Evolutionary conservation across 2,113 vertebrate species (phyloP).

Genomic region (Columba livia): DNA sequence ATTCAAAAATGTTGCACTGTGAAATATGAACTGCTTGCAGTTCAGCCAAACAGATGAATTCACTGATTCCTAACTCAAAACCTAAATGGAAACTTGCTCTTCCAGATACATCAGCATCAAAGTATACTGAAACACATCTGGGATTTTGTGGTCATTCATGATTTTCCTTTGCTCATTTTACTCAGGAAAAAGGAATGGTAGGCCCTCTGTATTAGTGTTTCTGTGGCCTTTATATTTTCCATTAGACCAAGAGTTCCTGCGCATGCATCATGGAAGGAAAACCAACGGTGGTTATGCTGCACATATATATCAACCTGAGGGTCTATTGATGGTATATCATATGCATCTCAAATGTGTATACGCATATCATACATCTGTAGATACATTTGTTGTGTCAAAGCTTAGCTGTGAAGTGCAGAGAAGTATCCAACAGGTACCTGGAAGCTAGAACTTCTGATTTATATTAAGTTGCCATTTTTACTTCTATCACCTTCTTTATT

Average conservation of each 20-base stretch:
- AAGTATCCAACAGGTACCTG: not conserved
- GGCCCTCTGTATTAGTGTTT: not conserved
- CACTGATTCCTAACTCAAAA: not conserved
- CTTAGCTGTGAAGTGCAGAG: not conserved
- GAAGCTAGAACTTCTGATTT: not conserved
- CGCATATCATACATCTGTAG: not conserved
- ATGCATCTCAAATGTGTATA: not conserved
- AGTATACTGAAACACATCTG: slow-evolving; percentile 3
- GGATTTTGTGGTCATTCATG: not conserved
- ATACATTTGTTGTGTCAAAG: not conserved
- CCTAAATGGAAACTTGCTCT: slow-evolving; percentile 15
- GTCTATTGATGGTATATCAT: not conserved
- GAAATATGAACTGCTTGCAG: slow-evolving; percentile 43
- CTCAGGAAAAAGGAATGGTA: not conserved
- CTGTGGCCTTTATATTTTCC: not conserved
- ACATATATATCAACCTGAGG: not conserved
- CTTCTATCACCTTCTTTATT: not conserved
- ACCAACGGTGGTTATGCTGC: not conserved
- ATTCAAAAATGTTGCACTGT: slow-evolving; percentile 33
- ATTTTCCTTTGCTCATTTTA: not conserved
- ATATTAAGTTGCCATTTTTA: not conserved
- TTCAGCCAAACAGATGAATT: slow-evolving; percentile 41
- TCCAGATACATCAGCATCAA: slow-evolving; percentile 39
- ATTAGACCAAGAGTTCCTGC: not conserved
- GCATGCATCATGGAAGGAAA: not conserved